Percentiles rank a stretch among this genome's conserved stretches.
Evolutionary conservation across 2,888 invertebrate genomes (phyloP).

Genomic region (Pyralis farinalis): DNA sequence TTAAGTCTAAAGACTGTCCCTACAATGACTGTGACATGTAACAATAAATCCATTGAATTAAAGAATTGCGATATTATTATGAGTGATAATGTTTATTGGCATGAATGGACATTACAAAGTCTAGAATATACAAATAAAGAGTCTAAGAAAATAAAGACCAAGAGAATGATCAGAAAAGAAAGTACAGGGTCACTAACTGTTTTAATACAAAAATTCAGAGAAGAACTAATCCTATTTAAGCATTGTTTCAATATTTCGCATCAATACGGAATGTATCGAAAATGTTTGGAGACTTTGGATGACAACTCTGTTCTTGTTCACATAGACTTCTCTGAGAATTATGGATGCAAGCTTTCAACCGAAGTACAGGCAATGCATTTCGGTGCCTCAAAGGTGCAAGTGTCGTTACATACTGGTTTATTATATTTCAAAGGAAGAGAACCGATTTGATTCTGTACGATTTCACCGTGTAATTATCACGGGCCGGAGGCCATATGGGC

Average conservation of each 20-base stretch:
- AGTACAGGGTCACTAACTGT: background rate
- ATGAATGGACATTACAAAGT: background rate
- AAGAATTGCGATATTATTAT: background rate
- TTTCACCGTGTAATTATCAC: background rate
- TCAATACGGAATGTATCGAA: background rate
- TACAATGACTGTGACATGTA: background rate
- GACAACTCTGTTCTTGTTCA: background rate
- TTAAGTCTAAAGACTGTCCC: background rate
- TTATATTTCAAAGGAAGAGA: background rate
- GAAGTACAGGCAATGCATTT: constrained; percentile 6
- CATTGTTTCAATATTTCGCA: background rate
- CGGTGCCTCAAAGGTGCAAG: constrained; percentile 1
- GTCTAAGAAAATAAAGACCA: background rate
- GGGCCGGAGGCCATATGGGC: constrained; percentile 3
- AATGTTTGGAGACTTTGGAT: background rate
- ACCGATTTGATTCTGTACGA: constrained; percentile 1
- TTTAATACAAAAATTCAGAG: background rate
- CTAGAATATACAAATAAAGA: background rate
- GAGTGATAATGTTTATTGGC: background rate
- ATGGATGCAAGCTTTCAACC: background rate
- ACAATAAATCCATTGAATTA: background rate
- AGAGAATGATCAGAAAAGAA: background rate
- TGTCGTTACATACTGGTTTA: constrained; percentile 1
- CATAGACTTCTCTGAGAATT: constrained; percentile 3
- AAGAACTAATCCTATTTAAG: background rate